These are phyloP conservation scores for Choloepus hoffmanni DNA, from an alignment of 2,113 vertebrate species.

Conservation along the genomic window DNA sequence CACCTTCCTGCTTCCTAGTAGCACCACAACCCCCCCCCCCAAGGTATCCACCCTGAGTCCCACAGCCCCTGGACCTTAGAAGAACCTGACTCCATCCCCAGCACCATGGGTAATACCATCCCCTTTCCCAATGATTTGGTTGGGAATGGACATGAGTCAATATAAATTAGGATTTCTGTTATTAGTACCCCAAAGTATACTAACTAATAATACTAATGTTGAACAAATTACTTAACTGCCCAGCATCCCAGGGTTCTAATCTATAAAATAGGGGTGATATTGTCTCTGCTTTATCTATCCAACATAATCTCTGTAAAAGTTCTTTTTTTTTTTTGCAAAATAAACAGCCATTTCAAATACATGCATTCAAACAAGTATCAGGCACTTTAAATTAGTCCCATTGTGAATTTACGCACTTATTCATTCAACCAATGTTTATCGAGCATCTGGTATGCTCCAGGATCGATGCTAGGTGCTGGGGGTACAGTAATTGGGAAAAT, in stretches of 20 bases:
- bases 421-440: neutral
- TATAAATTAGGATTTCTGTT: neutral
- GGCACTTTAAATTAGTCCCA: neutral
- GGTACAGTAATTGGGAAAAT: neutral
- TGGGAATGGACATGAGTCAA: neutral
- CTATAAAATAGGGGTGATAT: neutral
- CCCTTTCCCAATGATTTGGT: neutral
- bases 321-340: conserved; percentile 26
- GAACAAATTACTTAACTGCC: neutral
- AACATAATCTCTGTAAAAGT: neutral
- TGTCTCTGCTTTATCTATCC: neutral
- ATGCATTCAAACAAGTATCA: neutral
- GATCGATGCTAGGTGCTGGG: neutral
- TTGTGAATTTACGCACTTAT: neutral
- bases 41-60: neutral
- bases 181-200: neutral
- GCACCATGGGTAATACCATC: neutral
- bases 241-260: neutral
- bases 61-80: too few relatives aligned
- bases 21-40: neutral
- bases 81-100: neutral
- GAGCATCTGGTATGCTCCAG: neutral
- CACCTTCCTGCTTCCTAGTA: neutral
- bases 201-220: neutral
- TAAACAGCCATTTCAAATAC: conserved; percentile 22